A percentile compares a stretch with the other conserved stretches of the same genome.
phyloP scores from a whole-genome alignment of 1,140 invertebrate species.

The Venustaconcha ellipsiformis region DNA sequence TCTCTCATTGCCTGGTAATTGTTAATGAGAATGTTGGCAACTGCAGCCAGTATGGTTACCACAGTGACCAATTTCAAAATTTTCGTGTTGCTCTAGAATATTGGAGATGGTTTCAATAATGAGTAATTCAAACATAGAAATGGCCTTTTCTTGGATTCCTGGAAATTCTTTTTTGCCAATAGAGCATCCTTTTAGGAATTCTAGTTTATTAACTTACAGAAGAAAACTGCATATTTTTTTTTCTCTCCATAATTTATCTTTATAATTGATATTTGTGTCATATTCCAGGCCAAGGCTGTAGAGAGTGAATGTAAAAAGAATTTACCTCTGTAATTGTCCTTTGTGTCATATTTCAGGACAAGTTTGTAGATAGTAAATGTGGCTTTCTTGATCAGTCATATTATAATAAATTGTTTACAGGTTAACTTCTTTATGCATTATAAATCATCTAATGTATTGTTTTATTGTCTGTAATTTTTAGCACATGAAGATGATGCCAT shows the following conservation, averaged over 20 bases:
- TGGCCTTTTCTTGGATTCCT: too few species aligned
- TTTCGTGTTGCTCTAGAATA: too few species aligned
- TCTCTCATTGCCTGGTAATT: too few species aligned
- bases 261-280: background rate
- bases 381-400: background rate
- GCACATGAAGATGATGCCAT: constrained; percentile 78
- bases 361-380: background rate
- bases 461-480: constrained; percentile 59
- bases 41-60: too few species aligned
- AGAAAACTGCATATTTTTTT: background rate
- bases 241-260: background rate
- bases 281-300: background rate
- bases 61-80: too few species aligned
- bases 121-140: too few species aligned
- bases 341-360: background rate
- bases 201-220: too few species aligned
- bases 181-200: too few species aligned
- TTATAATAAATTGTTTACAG: background rate
- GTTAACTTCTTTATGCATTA: constrained; percentile 3
- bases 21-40: too few species aligned
- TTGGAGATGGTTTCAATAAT: too few species aligned
- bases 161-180: too few species aligned
- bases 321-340: background rate
- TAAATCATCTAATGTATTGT: background rate
- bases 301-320: background rate